Percentiles rank a stretch among this genome's conserved stretches.
phyloP scores from a whole-genome alignment of 2,113 vertebrate genomes.

The Chrysochloris asiatica region DNA sequence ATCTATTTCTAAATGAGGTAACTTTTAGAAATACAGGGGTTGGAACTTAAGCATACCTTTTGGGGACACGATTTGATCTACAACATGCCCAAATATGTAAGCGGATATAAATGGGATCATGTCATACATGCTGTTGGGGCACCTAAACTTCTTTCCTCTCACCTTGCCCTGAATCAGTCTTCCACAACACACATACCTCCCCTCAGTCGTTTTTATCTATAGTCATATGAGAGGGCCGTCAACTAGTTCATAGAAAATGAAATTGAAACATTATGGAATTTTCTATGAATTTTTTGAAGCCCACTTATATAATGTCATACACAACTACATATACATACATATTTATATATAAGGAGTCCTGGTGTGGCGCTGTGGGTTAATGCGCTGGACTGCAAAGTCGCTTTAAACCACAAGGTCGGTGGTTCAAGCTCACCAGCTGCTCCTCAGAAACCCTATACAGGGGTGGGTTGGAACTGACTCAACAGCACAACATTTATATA shows the following conservation, averaged over 20 bases:
- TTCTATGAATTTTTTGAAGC: no score
- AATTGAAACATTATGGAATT: no score
- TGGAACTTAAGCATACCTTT: background rate
- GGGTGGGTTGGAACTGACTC: no score
- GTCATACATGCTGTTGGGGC: background rate
- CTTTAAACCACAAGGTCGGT: no score
- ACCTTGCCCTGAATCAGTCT: background rate
- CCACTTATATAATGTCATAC: no score
- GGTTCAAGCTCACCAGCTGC: no score
- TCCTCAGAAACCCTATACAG: no score
- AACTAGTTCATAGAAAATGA: no score
- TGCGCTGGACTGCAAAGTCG: no score
- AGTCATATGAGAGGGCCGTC: background rate
- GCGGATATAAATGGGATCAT: background rate
- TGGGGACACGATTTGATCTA: background rate
- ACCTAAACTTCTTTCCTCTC: background rate
- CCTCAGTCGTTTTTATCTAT: background rate
- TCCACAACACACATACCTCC: background rate
- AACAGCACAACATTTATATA: background rate
- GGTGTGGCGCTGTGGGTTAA: no score
- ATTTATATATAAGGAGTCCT: no score
- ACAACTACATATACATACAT: no score
- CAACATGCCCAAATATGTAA: background rate
- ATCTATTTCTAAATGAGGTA: background rate
- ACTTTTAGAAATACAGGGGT: background rate